Percentiles rank a stretch among this genome's conserved stretches.
Evolutionary conservation across 2,888 invertebrate species (phyloP).

Genomic region (Rugalucina vietnamica): DNA sequence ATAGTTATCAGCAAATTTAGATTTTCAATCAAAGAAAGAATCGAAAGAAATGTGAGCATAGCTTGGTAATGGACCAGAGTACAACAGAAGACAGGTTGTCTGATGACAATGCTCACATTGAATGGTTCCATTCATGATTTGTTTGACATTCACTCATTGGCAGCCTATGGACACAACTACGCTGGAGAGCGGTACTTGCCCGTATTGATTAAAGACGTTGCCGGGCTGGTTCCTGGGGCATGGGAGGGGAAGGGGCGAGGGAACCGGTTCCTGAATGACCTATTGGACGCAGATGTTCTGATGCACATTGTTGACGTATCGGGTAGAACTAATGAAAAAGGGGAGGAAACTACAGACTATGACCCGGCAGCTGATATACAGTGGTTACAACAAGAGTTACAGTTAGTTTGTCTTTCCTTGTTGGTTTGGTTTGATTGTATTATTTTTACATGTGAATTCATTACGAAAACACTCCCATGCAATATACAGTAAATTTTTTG

Average conservation of each 20-base stretch:
- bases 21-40: too few relatives aligned
- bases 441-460: too few relatives aligned
- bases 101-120: not conserved
- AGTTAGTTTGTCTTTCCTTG: too few relatives aligned
- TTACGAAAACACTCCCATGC: too few relatives aligned
- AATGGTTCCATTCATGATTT: not conserved
- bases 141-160: not conserved
- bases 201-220: slow-evolving; percentile 72
- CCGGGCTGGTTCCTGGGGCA: slow-evolving; percentile 74
- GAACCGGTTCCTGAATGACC: slow-evolving; percentile 73
- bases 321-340: slow-evolving; percentile 73
- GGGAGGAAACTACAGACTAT: slow-evolving; percentile 67
- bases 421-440: too few relatives aligned
- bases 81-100: not conserved
- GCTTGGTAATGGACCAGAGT: too few relatives aligned
- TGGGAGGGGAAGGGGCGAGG: slow-evolving; percentile 73
- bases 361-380: slow-evolving; percentile 67
- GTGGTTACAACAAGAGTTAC: slow-evolving; percentile 71
- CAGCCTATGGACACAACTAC: slow-evolving; percentile 69
- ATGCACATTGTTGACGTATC: slow-evolving; percentile 72
- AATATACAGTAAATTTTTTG: too few relatives aligned
- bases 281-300: slow-evolving; percentile 73
- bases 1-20: too few relatives aligned
- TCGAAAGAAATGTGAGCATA: too few relatives aligned
- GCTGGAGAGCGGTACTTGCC: slow-evolving; percentile 64